Conservation (phyloP, 2,797 vertebrate species). For the Mormyrops attenuatus region DNA sequence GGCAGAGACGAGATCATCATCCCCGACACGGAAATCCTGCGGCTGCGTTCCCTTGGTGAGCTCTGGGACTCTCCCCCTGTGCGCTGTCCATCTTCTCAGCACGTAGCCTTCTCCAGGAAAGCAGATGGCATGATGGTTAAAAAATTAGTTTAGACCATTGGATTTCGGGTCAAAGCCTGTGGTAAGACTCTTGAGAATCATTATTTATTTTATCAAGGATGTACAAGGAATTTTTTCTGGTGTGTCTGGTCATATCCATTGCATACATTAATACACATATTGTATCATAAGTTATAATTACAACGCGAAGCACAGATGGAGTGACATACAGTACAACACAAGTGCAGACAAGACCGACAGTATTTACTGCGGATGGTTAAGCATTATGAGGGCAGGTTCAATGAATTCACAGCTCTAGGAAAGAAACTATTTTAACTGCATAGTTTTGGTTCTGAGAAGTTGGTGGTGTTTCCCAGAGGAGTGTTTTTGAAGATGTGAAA, state of each 20-base stretch:
- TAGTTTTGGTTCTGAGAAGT: not conserved
- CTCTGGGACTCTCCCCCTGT: not conserved
- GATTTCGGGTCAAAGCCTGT: not conserved
- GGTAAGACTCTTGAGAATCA: not conserved
- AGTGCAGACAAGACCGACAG: not conserved
- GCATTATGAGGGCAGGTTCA: not conserved
- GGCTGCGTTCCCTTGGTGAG: slow-evolving; percentile 58
- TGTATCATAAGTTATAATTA: not conserved
- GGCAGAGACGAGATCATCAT: slow-evolving; percentile 59
- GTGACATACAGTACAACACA: not conserved
- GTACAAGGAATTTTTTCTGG: not conserved
- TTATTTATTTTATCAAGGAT: not conserved
- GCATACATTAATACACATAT: not conserved
- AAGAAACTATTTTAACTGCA: not conserved
- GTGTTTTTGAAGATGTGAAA: too few relatives aligned
- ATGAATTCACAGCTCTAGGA: not conserved
- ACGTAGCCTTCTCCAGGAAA: not conserved
- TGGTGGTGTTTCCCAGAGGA: too few relatives aligned
- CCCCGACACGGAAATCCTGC: slow-evolving; percentile 59
- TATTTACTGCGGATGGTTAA: not conserved
- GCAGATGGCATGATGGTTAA: not conserved
- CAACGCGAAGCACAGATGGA: not conserved
- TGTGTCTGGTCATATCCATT: not conserved
- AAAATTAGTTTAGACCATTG: not conserved
- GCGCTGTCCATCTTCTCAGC: not conserved